Evolutionary conservation across 2,888 invertebrate species (phyloP), one percentile per base, ranked within the genome.

Genomic region (Torymus texanus): DNA sequence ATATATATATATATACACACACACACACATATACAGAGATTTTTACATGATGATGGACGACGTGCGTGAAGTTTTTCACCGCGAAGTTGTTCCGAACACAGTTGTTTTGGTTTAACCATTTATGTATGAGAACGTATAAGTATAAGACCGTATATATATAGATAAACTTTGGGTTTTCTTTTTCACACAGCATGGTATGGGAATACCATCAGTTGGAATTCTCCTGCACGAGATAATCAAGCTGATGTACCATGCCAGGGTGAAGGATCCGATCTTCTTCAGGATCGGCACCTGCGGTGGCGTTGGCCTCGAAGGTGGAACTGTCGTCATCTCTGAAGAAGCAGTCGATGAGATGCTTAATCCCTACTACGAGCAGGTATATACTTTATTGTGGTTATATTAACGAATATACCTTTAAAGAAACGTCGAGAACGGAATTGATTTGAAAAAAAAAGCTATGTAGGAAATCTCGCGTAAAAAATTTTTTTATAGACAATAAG

Each of bases 201-300:
- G 99, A 5, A 95, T 97, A 75, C 98, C 99, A 5, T 99, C 99
- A 0, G 94, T 98, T 75, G 97, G 97, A 72, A 98, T 99, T 84
- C 92, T 99, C 75, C 93, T 99, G 79, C 97, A 98, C 90, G 99
- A 99, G 92, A 92, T 98, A 82, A 97, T 98, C 88, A 99, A 99
- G 91, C 92, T 99, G 85, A 96, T 99, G 95, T 95, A 96, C 90
- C 97, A 97, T 90, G 97, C 99, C 59, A 95, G 94, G 88, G 95
- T 94, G 82, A 93, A 93, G 81, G 97, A 97, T 90, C 97, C 98
- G 0, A 92, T 97, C 77, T 97, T 98, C 92, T 95, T 98, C 91
- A 93, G 99, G 83, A 95, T 99, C 87, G 94, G 94, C 50, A 99
- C 98, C 0, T 97, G 97, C 86, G 98, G 98, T 12, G 98, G 98